Evolutionary conservation across 2,797 vertebrate species (phyloP), one percentile per base, ranked within the genome.

Genomic region (Clarias fuscus): DNA sequence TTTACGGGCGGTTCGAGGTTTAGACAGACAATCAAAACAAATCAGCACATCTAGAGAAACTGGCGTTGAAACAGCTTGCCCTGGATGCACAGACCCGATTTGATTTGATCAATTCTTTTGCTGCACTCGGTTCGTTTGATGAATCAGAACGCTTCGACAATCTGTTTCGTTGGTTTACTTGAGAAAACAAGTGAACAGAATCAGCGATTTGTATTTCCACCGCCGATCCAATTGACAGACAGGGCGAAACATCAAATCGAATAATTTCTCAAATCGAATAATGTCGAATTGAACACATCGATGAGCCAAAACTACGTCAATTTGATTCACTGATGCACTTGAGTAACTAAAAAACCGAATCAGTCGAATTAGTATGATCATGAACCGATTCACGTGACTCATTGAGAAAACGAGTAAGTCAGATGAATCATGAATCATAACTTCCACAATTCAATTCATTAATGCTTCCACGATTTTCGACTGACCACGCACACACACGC

Each of bases 401-500:
- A 33, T 4, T 70, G 64, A 82, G 80, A 13, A 58, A 82, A 82
- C 43, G 17, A n/a, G 18, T 33, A 18, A n/a, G 27, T 33, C 17
- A 84, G 62, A 40, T 15, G 43, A 72, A 13, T 48, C 0, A 22
- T 5, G 56, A 62, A 75, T 73, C 80, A 68, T 48, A 48, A 48
- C 43, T 48, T 48, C 43, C 43, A 48, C 43, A 48, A 48, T 48
- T 48, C 43, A 48, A 48, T 10, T 48, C 48, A 11, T 48, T 48
- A 48, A 65, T 30, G 67, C 64, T 97, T 94, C 91, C 95, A 96
- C 0, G 96, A 93, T 93, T 98, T 99, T 91, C 97, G 95, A 93
- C 97, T 99, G 93, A 99, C 97, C 88, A 99, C 98, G 0, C 98
- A 99, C 90, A 98, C 98, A 0, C 98, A 99, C 40, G 98, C 98